Percentiles rank a stretch among this genome's conserved stretches.
Conservation (phyloP, 2,888 invertebrate species). For the Lasioglossum oenotherae region DNA sequence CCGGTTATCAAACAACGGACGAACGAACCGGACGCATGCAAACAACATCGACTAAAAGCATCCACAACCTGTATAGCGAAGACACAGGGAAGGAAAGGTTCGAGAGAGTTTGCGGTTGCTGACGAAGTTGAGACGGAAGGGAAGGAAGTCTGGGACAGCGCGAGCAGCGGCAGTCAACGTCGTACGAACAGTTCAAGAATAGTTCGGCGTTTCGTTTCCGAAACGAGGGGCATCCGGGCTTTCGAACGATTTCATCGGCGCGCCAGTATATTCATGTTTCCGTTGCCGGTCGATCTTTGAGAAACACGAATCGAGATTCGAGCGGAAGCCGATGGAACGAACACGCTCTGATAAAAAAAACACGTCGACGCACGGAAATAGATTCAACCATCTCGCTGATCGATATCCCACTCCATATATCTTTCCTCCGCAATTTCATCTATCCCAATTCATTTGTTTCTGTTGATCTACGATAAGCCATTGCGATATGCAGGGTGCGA, state of each 20-base stretch:
- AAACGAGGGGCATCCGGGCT: slow-evolving; percentile 66
- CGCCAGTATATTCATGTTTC: background rate
- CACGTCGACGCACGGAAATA: background rate
- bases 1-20: slow-evolving; percentile 50
- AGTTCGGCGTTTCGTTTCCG: slow-evolving; percentile 45
- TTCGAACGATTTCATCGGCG: slow-evolving; percentile 34
- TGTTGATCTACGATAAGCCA: background rate
- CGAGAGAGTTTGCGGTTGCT: slow-evolving; percentile 45
- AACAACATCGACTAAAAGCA: slow-evolving; percentile 37
- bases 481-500: slow-evolving; percentile 16
- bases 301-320: slow-evolving; percentile 38
- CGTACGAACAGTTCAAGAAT: slow-evolving; percentile 78
- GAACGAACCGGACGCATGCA: slow-evolving; percentile 61
- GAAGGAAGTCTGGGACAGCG: slow-evolving; percentile 82
- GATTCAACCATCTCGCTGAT: background rate
- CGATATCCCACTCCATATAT: slow-evolving; percentile 30
- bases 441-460: slow-evolving; percentile 1
- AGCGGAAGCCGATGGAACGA: slow-evolving; percentile 67
- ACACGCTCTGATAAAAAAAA: slow-evolving; percentile 45
- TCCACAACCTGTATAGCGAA: slow-evolving; percentile 29
- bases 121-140: slow-evolving; percentile 49
- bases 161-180: slow-evolving; percentile 85
- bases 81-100: slow-evolving; percentile 46
- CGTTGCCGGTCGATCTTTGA: slow-evolving; percentile 28
- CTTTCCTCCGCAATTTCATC: slow-evolving; percentile 16